These are phyloP conservation scores for Polypedilum pembai DNA, from an alignment of 1,140 invertebrate species.

Conservation along the genomic window DNA sequence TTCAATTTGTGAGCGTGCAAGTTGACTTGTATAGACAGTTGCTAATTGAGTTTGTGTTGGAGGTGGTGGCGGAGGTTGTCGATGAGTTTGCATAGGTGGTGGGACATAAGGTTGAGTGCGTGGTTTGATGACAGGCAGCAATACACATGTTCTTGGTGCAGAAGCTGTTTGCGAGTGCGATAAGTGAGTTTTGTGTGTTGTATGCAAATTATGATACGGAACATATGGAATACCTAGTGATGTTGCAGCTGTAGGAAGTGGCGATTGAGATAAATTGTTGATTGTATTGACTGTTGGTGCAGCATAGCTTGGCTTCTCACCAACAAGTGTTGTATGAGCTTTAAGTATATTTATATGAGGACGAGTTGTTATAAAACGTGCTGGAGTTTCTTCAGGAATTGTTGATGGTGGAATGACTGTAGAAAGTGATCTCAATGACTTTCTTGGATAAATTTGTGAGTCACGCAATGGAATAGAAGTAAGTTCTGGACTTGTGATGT, in stretches of 20 bases:
- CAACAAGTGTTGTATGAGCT: slow-evolving; percentile 53
- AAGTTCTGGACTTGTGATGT: slow-evolving; percentile 31
- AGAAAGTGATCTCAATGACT: slow-evolving; percentile 32
- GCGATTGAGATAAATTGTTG: slow-evolving; percentile 24
- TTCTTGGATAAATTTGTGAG: slow-evolving; percentile 52
- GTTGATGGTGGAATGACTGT: slow-evolving; percentile 35
- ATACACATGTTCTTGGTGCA: slow-evolving; percentile 40
- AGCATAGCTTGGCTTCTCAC: slow-evolving; percentile 48
- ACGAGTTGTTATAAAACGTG: slow-evolving; percentile 57
- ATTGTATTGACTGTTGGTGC: slow-evolving; percentile 39
- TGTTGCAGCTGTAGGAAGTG: slow-evolving; percentile 29
- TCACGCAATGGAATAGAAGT: slow-evolving; percentile 39
- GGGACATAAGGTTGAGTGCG: slow-evolving; percentile 40
- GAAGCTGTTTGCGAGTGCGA: slow-evolving; percentile 45
- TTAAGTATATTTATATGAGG: slow-evolving; percentile 60
- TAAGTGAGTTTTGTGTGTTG: slow-evolving; percentile 37
- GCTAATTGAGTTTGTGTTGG: slow-evolving; percentile 51
- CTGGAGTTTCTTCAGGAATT: slow-evolving; percentile 52
- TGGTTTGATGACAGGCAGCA: slow-evolving; percentile 42
- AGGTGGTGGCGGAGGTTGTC: slow-evolving; percentile 47
- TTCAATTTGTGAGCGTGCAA: slow-evolving; percentile 69
- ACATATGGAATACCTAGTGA: slow-evolving; percentile 41
- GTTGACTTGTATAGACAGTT: slow-evolving; percentile 56
- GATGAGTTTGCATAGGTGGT: slow-evolving; percentile 45
- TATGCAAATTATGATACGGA: slow-evolving; percentile 38